Evolutionary conservation across 1,140 invertebrate genomes (phyloP).

Genomic region (Anoplophora glabripennis): DNA sequence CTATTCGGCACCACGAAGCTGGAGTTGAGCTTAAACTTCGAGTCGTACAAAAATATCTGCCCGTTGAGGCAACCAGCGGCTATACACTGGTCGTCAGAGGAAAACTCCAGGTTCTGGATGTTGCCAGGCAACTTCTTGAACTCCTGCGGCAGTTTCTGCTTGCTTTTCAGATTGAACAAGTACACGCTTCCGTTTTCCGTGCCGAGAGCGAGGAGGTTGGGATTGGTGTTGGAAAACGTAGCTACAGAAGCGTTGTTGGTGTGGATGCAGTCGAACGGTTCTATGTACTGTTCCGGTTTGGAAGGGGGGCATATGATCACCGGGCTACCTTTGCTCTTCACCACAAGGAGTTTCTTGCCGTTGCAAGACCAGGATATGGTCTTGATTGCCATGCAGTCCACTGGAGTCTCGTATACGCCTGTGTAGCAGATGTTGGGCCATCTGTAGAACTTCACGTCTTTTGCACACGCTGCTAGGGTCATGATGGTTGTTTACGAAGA

Average conservation of each 20-base stretch:
- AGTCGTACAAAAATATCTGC: conserved; percentile 30
- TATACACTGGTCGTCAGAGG: conserved; percentile 26
- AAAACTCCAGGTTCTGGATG: conserved; percentile 32
- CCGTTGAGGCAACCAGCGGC: conserved; percentile 34
- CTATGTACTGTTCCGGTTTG: conserved; percentile 7
- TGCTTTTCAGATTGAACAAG: conserved; percentile 22
- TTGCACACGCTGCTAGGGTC: conserved; percentile 34
- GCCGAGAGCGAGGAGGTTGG: conserved; percentile 30
- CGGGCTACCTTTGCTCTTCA: conserved; percentile 25
- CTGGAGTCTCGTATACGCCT: conserved; percentile 24
- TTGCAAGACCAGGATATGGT: conserved; percentile 35
- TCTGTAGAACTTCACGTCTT: conserved; percentile 38
- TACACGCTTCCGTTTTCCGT: conserved; percentile 24
- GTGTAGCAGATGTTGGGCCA: conserved; percentile 29
- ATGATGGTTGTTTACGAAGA: background rate
- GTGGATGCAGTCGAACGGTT: conserved; percentile 4
- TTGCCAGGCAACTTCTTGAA: conserved; percentile 23
- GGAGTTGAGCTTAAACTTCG: conserved; percentile 21
- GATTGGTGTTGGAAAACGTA: conserved; percentile 24
- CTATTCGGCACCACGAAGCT: conserved; percentile 32
- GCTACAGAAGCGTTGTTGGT: conserved; percentile 17
- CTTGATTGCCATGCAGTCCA: conserved; percentile 21
- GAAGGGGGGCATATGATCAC: conserved; percentile 18
- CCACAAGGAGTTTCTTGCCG: conserved; percentile 27
- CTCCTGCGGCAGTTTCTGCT: conserved; percentile 15